These are phyloP conservation scores for Drosophila maculinotata DNA, from an alignment of 2,888 invertebrate genomes.

Conservation along the genomic window DNA sequence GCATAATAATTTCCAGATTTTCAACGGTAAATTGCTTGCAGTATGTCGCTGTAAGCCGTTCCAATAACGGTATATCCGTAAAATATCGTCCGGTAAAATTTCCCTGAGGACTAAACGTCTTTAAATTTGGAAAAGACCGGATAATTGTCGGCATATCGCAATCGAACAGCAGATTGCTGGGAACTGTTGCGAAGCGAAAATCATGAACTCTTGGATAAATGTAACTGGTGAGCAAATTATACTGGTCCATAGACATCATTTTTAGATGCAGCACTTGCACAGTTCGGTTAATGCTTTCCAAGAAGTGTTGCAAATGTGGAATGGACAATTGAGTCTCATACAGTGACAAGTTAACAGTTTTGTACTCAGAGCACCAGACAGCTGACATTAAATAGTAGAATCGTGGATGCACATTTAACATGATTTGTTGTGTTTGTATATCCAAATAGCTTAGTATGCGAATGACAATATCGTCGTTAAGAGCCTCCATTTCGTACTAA, in stretches of 20 bases:
- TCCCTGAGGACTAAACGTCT: constrained; percentile 62
- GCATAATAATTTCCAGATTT: constrained; percentile 45
- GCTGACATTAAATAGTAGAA: constrained; percentile 48
- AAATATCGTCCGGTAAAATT: constrained; percentile 50
- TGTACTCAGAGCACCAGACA: constrained; percentile 50
- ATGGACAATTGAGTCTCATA: constrained; percentile 26
- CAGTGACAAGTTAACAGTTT: constrained; percentile 35
- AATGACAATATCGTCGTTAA: constrained; percentile 52
- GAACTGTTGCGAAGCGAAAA: constrained; percentile 53
- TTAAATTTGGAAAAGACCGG: constrained; percentile 55
- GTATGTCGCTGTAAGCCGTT: constrained; percentile 53
- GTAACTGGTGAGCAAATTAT: constrained; percentile 21
- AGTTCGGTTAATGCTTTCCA: constrained; percentile 32
- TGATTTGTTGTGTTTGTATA: constrained; percentile 34
- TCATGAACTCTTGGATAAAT: constrained; percentile 52
- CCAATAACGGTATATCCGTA: constrained; percentile 32
- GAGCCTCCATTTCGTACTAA: constrained; percentile 39
- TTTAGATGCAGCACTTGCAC: constrained; percentile 35
- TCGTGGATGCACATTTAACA: constrained; percentile 42
- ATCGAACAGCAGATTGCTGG: constrained; percentile 34
- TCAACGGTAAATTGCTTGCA: constrained; percentile 33
- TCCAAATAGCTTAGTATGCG: constrained; percentile 51
- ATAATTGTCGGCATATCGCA: constrained; percentile 38
- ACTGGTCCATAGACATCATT: constrained; percentile 32
- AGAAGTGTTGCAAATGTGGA: constrained; percentile 31